These are phyloP conservation scores for Opisthocomus hoazin DNA, from an alignment of 2,113 vertebrate genomes.

Conservation along the genomic window DNA sequence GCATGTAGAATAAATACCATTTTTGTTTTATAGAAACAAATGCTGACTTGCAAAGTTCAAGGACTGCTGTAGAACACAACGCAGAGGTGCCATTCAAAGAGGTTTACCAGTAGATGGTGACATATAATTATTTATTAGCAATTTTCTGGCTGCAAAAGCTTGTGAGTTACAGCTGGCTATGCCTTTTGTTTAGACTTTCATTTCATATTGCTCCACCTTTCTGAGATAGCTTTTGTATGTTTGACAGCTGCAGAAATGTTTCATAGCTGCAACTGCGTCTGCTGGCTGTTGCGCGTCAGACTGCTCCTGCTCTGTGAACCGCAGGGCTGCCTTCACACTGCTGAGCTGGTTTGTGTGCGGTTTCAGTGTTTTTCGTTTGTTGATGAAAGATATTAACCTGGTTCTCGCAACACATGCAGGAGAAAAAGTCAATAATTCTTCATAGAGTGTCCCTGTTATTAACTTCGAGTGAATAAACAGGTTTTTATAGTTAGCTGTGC, in stretches of 20 bases:
- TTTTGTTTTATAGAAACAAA: neutral
- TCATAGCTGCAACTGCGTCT: neutral
- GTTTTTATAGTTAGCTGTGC: neutral
- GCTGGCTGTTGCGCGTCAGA: neutral
- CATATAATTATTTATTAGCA: neutral
- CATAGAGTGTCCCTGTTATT: neutral
- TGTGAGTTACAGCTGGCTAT: neutral
- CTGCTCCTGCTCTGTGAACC: neutral
- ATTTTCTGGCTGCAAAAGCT: neutral
- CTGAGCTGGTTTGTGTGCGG: neutral
- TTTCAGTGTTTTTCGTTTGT: neutral
- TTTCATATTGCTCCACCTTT: neutral
- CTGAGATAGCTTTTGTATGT: neutral
- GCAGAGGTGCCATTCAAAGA: neutral
- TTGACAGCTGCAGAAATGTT: neutral
- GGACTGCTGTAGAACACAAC: neutral
- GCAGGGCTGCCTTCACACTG: neutral
- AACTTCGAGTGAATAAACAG: neutral
- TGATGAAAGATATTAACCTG: neutral
- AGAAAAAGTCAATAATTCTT: neutral
- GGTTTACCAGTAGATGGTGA: constrained; percentile 49
- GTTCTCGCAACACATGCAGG: neutral
- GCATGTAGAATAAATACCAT: rapidly evolving
- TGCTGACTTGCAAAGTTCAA: neutral
- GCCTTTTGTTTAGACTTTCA: neutral